A percentile compares a stretch with the other conserved stretches of the same genome.
phyloP scores from a whole-genome alignment of 1,140 invertebrate genomes.

The Fopius arisanus region DNA sequence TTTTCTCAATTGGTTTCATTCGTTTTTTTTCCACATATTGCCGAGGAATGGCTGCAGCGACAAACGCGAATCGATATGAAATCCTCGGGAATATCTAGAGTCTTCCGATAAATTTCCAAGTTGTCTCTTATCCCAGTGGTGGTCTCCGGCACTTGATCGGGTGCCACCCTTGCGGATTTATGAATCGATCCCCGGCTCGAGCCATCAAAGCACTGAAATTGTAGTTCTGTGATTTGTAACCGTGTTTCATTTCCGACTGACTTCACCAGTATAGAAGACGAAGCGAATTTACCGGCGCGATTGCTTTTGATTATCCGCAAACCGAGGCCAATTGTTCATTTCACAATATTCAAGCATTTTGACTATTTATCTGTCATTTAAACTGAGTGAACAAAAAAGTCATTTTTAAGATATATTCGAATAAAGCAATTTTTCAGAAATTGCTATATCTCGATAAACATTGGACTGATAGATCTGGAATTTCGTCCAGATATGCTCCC shows the following conservation, averaged over 20 bases:
- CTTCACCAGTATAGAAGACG: background rate
- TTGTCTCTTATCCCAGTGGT: background rate
- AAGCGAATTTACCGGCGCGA: background rate
- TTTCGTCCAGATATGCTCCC: no score
- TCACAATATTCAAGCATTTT: no score
- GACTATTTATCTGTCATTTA: no score
- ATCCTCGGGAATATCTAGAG: background rate
- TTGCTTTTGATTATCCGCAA: background rate
- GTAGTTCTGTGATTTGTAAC: constrained; percentile 11
- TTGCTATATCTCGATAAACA: no score
- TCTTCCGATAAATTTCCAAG: background rate
- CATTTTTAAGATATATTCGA: no score
- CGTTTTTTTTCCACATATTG: background rate
- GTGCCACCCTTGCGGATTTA: background rate
- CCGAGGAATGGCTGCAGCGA: no score
- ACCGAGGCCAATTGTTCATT: background rate
- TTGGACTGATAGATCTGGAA: no score
- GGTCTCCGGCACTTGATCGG: background rate
- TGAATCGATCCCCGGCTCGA: background rate
- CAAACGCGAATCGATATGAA: background rate
- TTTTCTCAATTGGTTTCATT: background rate
- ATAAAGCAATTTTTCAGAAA: no score
- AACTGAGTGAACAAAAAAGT: no score
- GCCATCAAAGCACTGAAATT: constrained; percentile 1
- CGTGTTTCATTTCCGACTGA: constrained; percentile 1